A percentile compares a stretch with the other conserved stretches of the same genome.
Evolutionary conservation across 2,113 vertebrate genomes (phyloP).

Genomic region (Semnornis frantzii): DNA sequence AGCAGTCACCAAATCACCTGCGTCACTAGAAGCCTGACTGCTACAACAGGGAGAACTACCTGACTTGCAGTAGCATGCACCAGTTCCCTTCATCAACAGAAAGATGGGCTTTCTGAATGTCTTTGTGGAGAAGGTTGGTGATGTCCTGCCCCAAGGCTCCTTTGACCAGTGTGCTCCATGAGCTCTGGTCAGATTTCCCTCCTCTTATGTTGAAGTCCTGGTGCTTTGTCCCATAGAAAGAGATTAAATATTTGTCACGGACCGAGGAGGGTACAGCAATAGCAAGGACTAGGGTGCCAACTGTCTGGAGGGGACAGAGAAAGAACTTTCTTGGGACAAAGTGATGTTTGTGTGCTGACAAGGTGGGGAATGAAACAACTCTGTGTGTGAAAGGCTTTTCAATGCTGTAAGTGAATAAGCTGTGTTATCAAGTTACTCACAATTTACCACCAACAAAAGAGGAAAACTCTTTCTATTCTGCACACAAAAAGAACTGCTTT

Average conservation of each 20-base stretch:
- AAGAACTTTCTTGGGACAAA: neutral
- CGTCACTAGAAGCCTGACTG: neutral
- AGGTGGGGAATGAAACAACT: neutral
- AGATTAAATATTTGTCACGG: neutral
- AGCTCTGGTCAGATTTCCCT: neutral
- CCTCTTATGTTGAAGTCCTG: neutral
- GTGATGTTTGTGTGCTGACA: neutral
- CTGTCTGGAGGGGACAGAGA: neutral
- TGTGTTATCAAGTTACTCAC: neutral
- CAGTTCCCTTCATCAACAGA: neutral
- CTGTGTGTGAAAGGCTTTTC: neutral
- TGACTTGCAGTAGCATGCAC: neutral
- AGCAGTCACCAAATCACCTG: neutral
- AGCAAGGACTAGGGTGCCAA: neutral
- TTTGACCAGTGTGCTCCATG: neutral
- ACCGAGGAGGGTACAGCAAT: neutral
- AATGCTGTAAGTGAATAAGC: neutral
- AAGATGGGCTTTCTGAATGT: neutral
- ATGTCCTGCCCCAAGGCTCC: neutral
- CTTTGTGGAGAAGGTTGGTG: neutral
- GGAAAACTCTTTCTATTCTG: neutral
- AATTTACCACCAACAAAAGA: neutral
- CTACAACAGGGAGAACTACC: neutral
- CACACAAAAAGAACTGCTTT: neutral
- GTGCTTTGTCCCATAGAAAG: neutral